Evolutionary conservation across 2,113 vertebrate species (phyloP).

Genomic region (Chelonoidis abingdonii): DNA sequence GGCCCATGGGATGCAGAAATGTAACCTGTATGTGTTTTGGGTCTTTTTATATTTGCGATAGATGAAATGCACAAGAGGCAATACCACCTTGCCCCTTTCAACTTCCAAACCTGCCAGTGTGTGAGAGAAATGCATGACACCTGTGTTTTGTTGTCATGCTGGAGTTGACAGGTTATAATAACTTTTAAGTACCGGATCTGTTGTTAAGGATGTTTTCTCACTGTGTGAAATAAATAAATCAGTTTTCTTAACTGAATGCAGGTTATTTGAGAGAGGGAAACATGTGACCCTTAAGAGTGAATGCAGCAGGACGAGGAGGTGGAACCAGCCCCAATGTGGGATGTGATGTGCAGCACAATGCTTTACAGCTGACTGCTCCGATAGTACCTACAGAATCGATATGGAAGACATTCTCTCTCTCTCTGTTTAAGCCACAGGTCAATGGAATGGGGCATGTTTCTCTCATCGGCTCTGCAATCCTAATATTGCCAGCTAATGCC

Average conservation of each 20-base stretch:
- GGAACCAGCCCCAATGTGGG: neutral
- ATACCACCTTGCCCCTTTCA: neutral
- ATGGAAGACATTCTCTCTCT: neutral
- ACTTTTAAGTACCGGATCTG: neutral
- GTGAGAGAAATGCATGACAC: neutral
- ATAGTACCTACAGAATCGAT: rapidly evolving
- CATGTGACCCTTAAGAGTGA: neutral
- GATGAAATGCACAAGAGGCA: neutral
- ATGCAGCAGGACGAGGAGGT: neutral
- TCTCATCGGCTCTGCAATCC: neutral
- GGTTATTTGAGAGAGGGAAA: neutral
- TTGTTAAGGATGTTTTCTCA: neutral
- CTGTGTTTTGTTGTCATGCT: neutral
- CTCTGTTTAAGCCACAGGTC: neutral
- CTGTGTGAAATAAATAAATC: neutral
- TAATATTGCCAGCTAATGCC: neutral
- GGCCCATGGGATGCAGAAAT: neutral
- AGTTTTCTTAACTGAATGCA: neutral
- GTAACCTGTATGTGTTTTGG: neutral
- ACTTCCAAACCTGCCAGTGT: neutral
- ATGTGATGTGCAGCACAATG: neutral
- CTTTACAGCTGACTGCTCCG: neutral
- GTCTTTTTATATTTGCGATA: neutral
- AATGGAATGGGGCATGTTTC: neutral
- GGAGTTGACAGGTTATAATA: neutral